Evolutionary conservation across 2,888 invertebrate genomes (phyloP).

Genomic region (Amaurobius ferox): DNA sequence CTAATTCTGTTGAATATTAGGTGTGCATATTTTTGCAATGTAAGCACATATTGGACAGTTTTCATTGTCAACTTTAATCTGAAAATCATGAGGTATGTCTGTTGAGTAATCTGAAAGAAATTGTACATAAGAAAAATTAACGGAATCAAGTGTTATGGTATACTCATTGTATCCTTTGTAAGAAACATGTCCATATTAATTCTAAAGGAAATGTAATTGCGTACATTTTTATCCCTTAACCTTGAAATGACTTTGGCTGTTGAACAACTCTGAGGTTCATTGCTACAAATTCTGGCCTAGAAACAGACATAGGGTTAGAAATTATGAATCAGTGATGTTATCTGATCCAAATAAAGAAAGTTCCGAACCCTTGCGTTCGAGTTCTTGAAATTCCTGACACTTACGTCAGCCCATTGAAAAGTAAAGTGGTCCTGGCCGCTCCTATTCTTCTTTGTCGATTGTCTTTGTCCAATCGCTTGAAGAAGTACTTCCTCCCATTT

Average conservation of each 20-base stretch:
- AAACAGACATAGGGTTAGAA: background rate
- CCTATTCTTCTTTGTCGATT: slow-evolving; percentile 47
- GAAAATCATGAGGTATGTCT: no score
- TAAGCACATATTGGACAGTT: no score
- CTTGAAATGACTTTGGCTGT: background rate
- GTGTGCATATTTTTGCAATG: no score
- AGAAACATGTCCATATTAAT: no score
- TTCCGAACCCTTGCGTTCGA: background rate
- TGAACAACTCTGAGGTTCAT: background rate
- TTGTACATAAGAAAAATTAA: no score
- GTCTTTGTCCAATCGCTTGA: slow-evolving; percentile 61
- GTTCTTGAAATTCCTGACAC: slow-evolving; percentile 29
- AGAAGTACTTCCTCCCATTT: slow-evolving; percentile 67
- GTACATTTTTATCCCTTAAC: background rate
- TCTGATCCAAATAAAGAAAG: background rate
- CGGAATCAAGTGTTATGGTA: no score
- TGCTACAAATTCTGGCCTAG: background rate
- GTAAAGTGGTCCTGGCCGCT: background rate
- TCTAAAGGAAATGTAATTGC: no score
- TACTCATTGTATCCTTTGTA: no score
- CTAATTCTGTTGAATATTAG: no score
- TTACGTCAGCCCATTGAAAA: slow-evolving; percentile 42
- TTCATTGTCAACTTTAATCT: no score
- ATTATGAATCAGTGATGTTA: no score
- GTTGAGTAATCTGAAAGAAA: no score